Evolutionary conservation across 2,797 vertebrate genomes (phyloP), one percentile per base, ranked within the genome.

Genomic region (Notamacropus eugenii): DNA sequence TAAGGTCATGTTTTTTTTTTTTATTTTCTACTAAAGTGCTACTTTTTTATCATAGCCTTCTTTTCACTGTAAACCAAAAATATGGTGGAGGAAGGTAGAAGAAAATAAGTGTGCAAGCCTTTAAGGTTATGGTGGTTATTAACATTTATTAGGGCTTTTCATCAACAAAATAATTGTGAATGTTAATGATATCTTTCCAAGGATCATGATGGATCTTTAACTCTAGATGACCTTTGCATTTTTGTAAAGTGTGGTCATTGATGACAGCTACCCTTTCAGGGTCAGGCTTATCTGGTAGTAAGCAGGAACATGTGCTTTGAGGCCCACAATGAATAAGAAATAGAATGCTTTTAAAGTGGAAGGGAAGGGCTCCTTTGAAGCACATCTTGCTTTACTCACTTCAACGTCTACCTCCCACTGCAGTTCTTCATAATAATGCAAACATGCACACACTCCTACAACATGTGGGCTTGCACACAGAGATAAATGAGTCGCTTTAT

Each of bases 221-320:
- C 95, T 97, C 62, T 93, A 95, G 0, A 0, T 95, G 97, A 97
- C 98, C 97, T 98, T 57, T 96, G 82, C 82, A 95, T 96, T 97
- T 98, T 97, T 97, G 94, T 59, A 95, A 97, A 97, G 94, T 96
- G 55, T 31, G 55, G 55, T 97, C 97, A 95, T 10, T 94, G 92
- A 94, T 94, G 97, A 96, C 0, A 46, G 94, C 93, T 93, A 94
- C 54, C 82, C 93, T 95, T 96, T 92, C 28, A 19, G 92, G 95
- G 96, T 98, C 97, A 96, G 9, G 94, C 95, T 97, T 97, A 97
- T 97, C 97, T 95, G 87, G 93, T 93, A 28, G 93, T 93, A 96
- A 97, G 92, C 62, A 97, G 90, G 96, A 97, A 96, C 95, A 96
- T 97, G 96, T 97, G 92, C 93, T 40, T 92, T 93, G 55, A 94